These are phyloP conservation scores for Drosophila algonquin DNA, from an alignment of 2,888 invertebrate genomes.

Conservation along the genomic window DNA sequence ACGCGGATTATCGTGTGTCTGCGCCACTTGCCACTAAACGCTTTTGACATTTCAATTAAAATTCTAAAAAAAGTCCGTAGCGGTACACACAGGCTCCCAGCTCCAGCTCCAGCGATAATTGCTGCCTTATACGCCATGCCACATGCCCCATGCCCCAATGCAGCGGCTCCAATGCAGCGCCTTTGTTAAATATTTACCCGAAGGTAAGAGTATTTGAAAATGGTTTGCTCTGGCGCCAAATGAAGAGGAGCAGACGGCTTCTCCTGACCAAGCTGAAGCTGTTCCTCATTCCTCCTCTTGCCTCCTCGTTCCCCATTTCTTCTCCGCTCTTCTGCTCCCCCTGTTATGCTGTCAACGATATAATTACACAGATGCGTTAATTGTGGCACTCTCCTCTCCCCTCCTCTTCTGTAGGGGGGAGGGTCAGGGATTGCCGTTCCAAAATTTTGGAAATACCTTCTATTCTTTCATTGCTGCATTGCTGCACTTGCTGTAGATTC, in stretches of 20 bases:
- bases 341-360: constrained; percentile 56
- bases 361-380: constrained; percentile 72
- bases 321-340: not conserved
- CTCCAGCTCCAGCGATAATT: constrained; percentile 8
- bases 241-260: not conserved
- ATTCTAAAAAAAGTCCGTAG: constrained; percentile 68
- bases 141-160: not conserved
- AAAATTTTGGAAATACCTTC: constrained; percentile 14
- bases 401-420: constrained; percentile 24
- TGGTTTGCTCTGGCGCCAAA: constrained; percentile 44
- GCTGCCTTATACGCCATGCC: constrained; percentile 19
- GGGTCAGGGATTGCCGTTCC: not conserved
- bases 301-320: not conserved
- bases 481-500: constrained; percentile 25
- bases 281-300: too few relatives aligned
- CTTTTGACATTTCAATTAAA: constrained; percentile 79
- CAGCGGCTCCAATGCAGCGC: constrained; percentile 31
- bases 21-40: constrained; percentile 66
- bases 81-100: constrained; percentile 4
- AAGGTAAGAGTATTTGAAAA: constrained; percentile 57
- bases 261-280: not conserved
- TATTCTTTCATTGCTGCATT: constrained; percentile 32
- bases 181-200: constrained; percentile 62
- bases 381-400: constrained; percentile 64
- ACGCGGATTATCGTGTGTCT: constrained; percentile 20